Evolutionary conservation across 1,140 invertebrate genomes (phyloP).

Genomic region (Eupristina koningsbergeri): DNA sequence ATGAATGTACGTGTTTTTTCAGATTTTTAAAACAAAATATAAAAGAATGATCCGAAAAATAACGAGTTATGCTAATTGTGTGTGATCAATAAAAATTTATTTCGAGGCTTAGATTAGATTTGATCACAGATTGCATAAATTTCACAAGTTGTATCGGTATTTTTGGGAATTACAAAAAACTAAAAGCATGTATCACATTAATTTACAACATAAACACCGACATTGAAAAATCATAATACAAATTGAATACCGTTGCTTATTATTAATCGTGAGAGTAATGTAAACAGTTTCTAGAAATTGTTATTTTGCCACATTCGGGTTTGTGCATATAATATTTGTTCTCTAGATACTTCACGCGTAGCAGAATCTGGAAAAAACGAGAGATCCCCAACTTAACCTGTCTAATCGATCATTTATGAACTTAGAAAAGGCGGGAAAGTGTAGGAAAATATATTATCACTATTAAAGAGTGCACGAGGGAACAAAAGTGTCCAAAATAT

Average conservation of each 20-base stretch:
- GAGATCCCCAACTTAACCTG: background rate
- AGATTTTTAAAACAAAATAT: background rate
- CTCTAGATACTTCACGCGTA: too few relatives aligned
- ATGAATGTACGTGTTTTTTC: background rate
- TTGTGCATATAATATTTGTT: too few relatives aligned
- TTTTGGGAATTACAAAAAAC: conserved; percentile 1
- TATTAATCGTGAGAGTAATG: background rate
- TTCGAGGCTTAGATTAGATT: conserved; percentile 17
- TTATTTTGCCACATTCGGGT: too few relatives aligned
- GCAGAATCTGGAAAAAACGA: background rate
- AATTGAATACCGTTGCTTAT: background rate
- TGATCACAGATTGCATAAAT: conserved; percentile 7
- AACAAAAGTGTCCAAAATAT: conserved; percentile 28
- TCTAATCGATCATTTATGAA: conserved; percentile 15
- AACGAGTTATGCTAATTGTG: conserved; percentile 41
- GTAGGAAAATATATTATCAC: too few relatives aligned
- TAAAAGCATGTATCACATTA: background rate
- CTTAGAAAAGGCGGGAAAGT: conserved; percentile 8
- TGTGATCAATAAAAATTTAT: conserved; percentile 31
- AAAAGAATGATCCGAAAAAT: conserved; percentile 21
- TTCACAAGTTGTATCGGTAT: background rate
- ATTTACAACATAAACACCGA: conserved; percentile 4
- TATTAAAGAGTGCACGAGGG: conserved; percentile 22
- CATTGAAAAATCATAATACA: background rate
- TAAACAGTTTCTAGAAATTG: background rate